These are phyloP conservation scores for Pterocles orientalis DNA, from an alignment of 2,113 vertebrate genomes.

Conservation along the genomic window DNA sequence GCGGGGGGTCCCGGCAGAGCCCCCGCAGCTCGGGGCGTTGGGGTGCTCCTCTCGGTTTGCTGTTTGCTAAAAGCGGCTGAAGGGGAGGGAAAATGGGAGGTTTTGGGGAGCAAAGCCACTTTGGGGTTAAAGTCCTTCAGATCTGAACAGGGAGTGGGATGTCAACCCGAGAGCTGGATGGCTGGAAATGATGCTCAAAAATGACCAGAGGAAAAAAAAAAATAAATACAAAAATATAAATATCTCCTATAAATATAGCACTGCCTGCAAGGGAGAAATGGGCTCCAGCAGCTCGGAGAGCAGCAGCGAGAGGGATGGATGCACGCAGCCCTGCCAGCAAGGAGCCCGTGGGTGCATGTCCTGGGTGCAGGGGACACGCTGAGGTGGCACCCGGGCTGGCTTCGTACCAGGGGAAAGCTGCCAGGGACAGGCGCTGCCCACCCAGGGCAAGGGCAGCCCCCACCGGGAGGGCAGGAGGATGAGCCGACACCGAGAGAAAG, in stretches of 20 bases:
- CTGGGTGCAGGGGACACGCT: neutral
- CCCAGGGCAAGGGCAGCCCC: neutral
- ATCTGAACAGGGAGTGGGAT: fast-evolving
- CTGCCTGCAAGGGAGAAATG: neutral
- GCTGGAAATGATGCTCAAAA: neutral
- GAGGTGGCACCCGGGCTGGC: neutral
- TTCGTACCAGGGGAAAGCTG: neutral
- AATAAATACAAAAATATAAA: too few species aligned
- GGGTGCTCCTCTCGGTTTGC: neutral
- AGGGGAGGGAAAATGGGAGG: neutral
- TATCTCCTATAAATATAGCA: neutral
- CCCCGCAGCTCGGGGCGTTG: fast-evolving
- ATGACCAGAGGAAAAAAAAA: neutral
- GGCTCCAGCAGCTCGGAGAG: neutral
- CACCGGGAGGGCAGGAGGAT: too few species aligned
- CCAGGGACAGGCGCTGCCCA: neutral
- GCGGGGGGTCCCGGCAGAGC: too few species aligned
- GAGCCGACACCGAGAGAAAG: too few species aligned
- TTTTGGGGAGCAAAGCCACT: neutral
- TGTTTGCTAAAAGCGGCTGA: neutral
- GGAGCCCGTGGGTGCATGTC: neutral
- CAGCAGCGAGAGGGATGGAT: neutral
- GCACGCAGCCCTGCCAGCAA: neutral
- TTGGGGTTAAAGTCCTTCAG: neutral
- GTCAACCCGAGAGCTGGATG: neutral